Evolutionary conservation across 2,113 vertebrate genomes (phyloP).

Genomic region (Atractosteus spatula): DNA sequence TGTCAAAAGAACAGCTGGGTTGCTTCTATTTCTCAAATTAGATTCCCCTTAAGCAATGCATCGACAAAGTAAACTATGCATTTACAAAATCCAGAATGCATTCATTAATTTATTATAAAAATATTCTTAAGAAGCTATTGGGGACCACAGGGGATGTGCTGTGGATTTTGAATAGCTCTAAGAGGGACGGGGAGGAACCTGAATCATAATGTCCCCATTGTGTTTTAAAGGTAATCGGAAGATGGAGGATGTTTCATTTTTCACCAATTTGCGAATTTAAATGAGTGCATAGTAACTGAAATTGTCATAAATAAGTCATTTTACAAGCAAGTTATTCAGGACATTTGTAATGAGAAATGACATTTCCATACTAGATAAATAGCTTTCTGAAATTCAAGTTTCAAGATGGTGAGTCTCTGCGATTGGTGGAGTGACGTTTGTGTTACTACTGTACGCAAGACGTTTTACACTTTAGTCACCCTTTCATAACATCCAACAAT

Average conservation of each 20-base stretch:
- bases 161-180: slow-evolving; percentile 36
- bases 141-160: slow-evolving; percentile 36
- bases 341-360: no score
- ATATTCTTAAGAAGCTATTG: slow-evolving; percentile 23
- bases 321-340: no score
- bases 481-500: no score
- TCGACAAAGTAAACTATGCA: slow-evolving; percentile 36
- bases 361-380: no score
- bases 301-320: no score
- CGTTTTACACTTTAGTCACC: no score
- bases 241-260: neutral
- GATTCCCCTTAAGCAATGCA: slow-evolving; percentile 51
- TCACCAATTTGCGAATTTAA: no score
- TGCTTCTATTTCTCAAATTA: slow-evolving; percentile 59
- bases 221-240: slow-evolving; percentile 35
- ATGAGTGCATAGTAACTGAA: no score
- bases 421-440: no score
- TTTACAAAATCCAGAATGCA: slow-evolving; percentile 45
- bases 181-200: slow-evolving; percentile 29
- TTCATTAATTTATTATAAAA: slow-evolving; percentile 38
- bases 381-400: no score
- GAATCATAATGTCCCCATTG: slow-evolving; percentile 16
- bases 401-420: no score
- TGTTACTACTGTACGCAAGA: no score
- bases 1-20: slow-evolving; percentile 59